These are phyloP conservation scores for Cerceris rybyensis DNA, from an alignment of 2,888 invertebrate species.

Conservation along the genomic window DNA sequence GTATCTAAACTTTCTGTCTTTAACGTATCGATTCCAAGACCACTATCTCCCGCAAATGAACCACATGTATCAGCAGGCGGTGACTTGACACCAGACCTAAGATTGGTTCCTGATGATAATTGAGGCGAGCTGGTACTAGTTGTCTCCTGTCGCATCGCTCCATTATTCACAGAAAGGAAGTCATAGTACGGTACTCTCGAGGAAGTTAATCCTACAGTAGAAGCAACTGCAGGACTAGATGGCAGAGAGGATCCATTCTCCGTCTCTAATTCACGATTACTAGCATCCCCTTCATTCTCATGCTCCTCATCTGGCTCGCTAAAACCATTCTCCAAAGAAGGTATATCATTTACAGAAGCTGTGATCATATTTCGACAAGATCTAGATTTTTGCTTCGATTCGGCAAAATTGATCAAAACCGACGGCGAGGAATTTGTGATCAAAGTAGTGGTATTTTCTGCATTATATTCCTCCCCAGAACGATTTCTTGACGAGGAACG, in stretches of 20 bases:
- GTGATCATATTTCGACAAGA: conserved; percentile 14
- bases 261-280: conserved; percentile 81
- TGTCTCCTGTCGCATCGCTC: conserved; percentile 80
- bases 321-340: conserved; percentile 73
- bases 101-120: conserved; percentile 67
- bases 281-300: conserved; percentile 51
- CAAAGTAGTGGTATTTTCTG: conserved; percentile 3
- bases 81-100: conserved; percentile 44
- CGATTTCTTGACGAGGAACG: conserved; percentile 22
- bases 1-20: conserved; percentile 72
- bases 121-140: conserved; percentile 80
- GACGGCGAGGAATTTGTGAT: conserved; percentile 58
- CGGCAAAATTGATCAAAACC: conserved; percentile 68
- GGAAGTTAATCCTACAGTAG: conserved; percentile 81
- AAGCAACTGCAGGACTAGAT: conserved; percentile 78
- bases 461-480: conserved; percentile 18
- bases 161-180: conserved; percentile 82
- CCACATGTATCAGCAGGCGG: conserved; percentile 38
- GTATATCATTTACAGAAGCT: conserved; percentile 69
- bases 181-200: conserved; percentile 80
- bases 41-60: conserved; percentile 50
- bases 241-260: conserved; percentile 82
- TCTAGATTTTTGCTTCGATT: conserved; percentile 2
- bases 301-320: conserved; percentile 71
- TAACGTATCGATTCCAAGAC: conserved; percentile 51